Conservation (phyloP, 2,888 invertebrate species). For the Caenorhabditis macrosperma region DNA sequence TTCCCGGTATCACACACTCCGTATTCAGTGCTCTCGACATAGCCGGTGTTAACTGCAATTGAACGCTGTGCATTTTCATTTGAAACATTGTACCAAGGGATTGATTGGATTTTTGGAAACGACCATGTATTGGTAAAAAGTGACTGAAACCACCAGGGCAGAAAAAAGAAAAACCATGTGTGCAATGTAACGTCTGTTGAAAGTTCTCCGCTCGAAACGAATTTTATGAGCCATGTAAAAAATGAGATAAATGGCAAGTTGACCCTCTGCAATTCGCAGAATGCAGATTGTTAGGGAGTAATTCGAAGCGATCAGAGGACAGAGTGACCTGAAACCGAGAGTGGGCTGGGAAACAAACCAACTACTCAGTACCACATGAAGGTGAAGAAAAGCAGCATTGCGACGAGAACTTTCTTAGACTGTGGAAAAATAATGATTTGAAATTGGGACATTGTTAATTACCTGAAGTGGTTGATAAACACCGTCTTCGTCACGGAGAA, state of each 20-base stretch:
- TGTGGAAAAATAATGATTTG: background rate
- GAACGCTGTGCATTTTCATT: background rate
- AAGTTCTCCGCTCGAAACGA: constrained; percentile 15
- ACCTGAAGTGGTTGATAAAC: constrained; percentile 10
- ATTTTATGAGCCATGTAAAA: constrained; percentile 20
- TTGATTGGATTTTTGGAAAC: background rate
- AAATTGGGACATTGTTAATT: background rate
- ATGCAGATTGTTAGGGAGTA: background rate
- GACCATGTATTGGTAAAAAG: background rate
- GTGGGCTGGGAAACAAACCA: background rate
- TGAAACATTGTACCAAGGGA: background rate
- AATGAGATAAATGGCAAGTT: constrained; percentile 16
- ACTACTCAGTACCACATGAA: background rate
- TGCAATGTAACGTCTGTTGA: background rate
- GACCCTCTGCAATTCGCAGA: background rate
- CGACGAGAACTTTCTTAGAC: constrained; percentile 5
- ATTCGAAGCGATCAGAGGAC: background rate
- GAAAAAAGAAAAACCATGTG: background rate
- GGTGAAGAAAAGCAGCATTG: background rate
- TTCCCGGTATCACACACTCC: constrained; percentile 24
- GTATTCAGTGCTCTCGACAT: constrained; percentile 8
- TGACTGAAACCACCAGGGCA: background rate
- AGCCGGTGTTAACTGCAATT: constrained; percentile 19
- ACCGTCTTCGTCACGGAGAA: background rate
- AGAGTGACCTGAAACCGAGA: background rate